Conservation (phyloP, 2,113 vertebrate species). For the Cottus gobio region DNA sequence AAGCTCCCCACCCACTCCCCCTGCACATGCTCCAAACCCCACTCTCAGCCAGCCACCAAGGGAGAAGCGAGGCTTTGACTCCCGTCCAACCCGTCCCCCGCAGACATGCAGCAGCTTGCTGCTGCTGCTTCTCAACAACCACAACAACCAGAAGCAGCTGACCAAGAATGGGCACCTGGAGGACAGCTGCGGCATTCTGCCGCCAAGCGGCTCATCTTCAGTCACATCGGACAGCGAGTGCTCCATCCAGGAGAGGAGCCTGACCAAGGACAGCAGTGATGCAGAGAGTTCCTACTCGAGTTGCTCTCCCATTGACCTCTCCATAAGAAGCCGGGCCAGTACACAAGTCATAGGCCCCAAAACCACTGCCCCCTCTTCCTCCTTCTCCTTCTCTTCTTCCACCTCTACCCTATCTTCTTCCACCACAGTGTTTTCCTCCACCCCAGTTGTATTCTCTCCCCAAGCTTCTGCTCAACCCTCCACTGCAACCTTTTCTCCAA, state of each 20-base stretch:
- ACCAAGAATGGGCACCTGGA: slow-evolving; percentile 87
- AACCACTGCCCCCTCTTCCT: slow-evolving; percentile 42
- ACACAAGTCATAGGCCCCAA: slow-evolving; percentile 78
- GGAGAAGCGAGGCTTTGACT: slow-evolving; percentile 89
- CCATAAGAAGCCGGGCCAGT: slow-evolving; percentile 87
- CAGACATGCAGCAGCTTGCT: slow-evolving; percentile 94
- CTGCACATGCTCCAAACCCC: slow-evolving; percentile 72
- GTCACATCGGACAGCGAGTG: slow-evolving; percentile 91
- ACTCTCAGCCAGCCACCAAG: slow-evolving; percentile 70
- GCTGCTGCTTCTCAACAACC: slow-evolving; percentile 95
- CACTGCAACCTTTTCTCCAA: slow-evolving; percentile 68
- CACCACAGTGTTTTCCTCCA: slow-evolving; percentile 57
- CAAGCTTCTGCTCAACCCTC: slow-evolving; percentile 67
- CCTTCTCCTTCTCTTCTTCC: slow-evolving; percentile 66
- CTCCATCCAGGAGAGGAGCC: slow-evolving; percentile 91
- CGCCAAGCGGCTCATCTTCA: slow-evolving; percentile 88
- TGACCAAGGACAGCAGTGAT: slow-evolving; percentile 95
- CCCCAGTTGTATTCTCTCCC: slow-evolving; percentile 71
- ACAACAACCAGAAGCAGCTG: slow-evolving; percentile 88
- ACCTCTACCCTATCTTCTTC: slow-evolving; percentile 74
- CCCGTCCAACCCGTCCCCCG: slow-evolving; percentile 85
- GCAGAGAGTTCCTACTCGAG: slow-evolving; percentile 95
- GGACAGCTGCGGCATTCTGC: slow-evolving; percentile 83
- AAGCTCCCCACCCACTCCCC: slow-evolving; percentile 70
- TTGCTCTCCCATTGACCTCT: slow-evolving; percentile 96